Evolutionary conservation across 2,888 invertebrate genomes (phyloP).

Genomic region (Acanthacorydalis orientalis): DNA sequence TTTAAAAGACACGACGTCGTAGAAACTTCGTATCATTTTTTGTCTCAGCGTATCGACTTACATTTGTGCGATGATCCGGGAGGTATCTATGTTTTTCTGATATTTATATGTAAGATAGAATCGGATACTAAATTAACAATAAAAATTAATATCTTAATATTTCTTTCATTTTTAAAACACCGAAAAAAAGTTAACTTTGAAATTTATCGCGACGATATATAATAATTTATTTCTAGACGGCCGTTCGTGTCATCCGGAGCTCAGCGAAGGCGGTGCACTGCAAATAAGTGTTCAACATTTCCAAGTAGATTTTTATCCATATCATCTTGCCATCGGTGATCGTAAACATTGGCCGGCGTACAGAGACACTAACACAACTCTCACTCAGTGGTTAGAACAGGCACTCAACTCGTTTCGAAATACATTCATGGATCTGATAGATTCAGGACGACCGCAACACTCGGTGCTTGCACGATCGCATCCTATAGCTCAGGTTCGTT

Average conservation of each 20-base stretch:
- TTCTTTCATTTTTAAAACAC: not conserved
- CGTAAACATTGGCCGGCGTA: conserved; percentile 81
- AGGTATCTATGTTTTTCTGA: conserved; percentile 33
- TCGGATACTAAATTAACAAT: conserved; percentile 6
- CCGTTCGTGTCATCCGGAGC: conserved; percentile 65
- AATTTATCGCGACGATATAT: not conserved
- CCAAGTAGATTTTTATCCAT: conserved; percentile 91
- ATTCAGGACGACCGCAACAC: conserved; percentile 37
- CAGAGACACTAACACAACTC: conserved; percentile 62
- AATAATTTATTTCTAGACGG: conserved; percentile 39
- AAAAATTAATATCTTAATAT: conserved; percentile 2
- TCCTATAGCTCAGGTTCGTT: conserved; percentile 6
- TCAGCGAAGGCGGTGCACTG: conserved; percentile 81
- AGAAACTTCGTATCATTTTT: conserved; percentile 94
- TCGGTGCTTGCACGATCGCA: conserved; percentile 27
- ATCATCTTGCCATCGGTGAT: conserved; percentile 79
- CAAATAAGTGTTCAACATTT: conserved; percentile 78
- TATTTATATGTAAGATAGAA: conserved; percentile 19
- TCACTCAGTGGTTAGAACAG: conserved; percentile 74
- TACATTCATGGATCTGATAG: conserved; percentile 56
- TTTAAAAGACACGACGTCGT: conserved; percentile 84
- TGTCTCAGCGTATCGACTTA: conserved; percentile 82
- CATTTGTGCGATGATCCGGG: conserved; percentile 94
- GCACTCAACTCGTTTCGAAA: conserved; percentile 65
- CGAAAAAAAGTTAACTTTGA: not conserved